Evolutionary conservation across 2,797 vertebrate genomes (phyloP), one percentile per base, ranked within the genome.

Genomic region (Girardinus metallicus): DNA sequence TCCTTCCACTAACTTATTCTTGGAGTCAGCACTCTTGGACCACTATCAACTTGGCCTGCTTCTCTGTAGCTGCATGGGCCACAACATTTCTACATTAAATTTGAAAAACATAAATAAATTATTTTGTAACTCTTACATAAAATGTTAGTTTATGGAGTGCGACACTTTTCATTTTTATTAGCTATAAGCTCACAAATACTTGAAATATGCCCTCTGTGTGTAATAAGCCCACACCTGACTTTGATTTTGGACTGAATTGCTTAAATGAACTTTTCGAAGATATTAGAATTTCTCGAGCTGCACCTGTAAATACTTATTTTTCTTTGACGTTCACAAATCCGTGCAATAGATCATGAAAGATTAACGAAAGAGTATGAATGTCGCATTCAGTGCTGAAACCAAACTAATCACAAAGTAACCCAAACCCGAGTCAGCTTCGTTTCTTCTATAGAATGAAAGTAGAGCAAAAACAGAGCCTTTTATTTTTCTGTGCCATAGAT

Each of bases 381-480:
- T 94, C 78, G 73, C 72, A 86, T 92, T 92, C 83, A 90, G 75
- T 89, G 89, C 91, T 88, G 78, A 90, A 94, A 94, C 92, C 93
- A 94, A 94, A 94, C 89, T 89, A 87, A 92, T 88, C 79, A 72
- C 34, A 60, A 80, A 81, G 85, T 76, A 87, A 88, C 78, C 81
- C 84, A 86, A 82, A 85, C 64, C 47, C 51, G 78, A 66, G 62
- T 87, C 39, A 79, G 43, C 87, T 31, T 62, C 1, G 47, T 80
- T 87, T 81, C 51, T 79, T 79, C 46, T 77, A 81, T 60, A 85
- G 0, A 11, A 72, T 11, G 80, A 78, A 78, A 44, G 75, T 78
- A 74, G 55, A 71, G 1, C 74, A 72, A 85, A 82, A 47, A 82
- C 29, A 84, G 70, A 88, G 73, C 85, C 76, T 85, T 44, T 85